Evolutionary conservation across 2,113 vertebrate genomes (phyloP).

Genomic region (Neopipo cinnamomea): DNA sequence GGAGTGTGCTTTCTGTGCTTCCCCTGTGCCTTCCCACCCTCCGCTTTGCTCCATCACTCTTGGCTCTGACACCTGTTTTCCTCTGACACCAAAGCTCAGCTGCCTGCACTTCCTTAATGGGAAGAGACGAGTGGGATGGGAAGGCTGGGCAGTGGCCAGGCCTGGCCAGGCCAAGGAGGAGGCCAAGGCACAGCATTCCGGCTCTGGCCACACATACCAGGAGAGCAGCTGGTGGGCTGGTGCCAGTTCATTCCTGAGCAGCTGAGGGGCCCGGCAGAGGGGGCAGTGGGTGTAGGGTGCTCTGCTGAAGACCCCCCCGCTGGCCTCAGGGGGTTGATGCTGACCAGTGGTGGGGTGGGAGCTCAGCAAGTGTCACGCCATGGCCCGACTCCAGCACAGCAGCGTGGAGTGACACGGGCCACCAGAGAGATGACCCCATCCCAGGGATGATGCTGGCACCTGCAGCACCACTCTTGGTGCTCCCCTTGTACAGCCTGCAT

Average conservation of each 20-base stretch:
- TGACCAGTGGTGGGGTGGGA: neutral
- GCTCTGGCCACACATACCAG: neutral
- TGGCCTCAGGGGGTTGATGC: rapidly evolving
- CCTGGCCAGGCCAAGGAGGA: neutral
- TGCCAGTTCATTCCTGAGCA: conserved; percentile 28
- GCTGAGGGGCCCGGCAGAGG: neutral
- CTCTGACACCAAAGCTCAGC: neutral
- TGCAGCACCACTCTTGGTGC: rapidly evolving
- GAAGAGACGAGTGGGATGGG: neutral
- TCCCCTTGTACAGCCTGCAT: rapidly evolving
- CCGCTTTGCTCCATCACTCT: neutral
- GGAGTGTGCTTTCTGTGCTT: neutral
- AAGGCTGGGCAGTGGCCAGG: neutral
- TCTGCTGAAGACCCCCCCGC: neutral
- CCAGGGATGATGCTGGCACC: neutral
- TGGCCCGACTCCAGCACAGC: neutral
- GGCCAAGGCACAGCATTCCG: neutral
- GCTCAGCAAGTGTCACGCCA: rapidly evolving
- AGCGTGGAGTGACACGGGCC: rapidly evolving
- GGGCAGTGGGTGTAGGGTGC: neutral
- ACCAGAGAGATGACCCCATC: neutral
- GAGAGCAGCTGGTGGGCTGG: conserved; percentile 4
- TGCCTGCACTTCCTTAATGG: conserved; percentile 27
- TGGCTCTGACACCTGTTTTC: conserved; percentile 33
- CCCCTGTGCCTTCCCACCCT: neutral